Evolutionary conservation across 2,113 vertebrate genomes (phyloP), one percentile per base, ranked within the genome.

Genomic region (Riparia riparia): DNA sequence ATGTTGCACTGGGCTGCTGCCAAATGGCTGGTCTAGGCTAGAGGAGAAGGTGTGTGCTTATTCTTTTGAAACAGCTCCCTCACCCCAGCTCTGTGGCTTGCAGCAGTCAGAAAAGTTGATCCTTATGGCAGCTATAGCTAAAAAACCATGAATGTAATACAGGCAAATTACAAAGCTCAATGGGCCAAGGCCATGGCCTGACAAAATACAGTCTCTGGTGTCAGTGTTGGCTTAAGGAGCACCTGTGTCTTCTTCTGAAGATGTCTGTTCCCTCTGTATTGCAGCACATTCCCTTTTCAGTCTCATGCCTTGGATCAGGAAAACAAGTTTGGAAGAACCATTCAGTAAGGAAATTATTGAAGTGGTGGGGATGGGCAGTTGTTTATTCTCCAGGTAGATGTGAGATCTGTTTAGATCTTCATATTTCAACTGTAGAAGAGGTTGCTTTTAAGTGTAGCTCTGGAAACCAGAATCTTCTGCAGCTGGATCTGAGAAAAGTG

Each of bases 1-100:
- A 81, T 41, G 39, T 86, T 86, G 93, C 91, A n/a, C 49, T 84
- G 86, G 61, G 77, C 56, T 63, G 31, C 76, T 96, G 92, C 92
- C 88, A 89, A 79, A 56, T 82, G 51, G 56, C 32, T 37, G 16
- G 64, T 66, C 53, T 81, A 71, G 90, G 64, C 64, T 68, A 32
- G 34, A 69, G 64, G 50, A 88, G 73, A 44, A 84, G 70, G 58
- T 72, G 66, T 90, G 42, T 65, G 41, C 68, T 82, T 90, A 39
- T 88, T 90, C 63, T 83, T 93, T 63, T 64, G 50, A 56, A 90
- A 77, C 9, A n/a, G 42, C 25, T 42, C 58, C 80, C 34, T 50
- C 5, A 37, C 37, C 37, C 19, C 25, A 34, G 17, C 50, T 58
- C 45, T 83, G 47, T 64, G n/a, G 24, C 42, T 70, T 73, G 50